These are phyloP conservation scores for Heterodera filipjevi DNA, from an alignment of 2,888 invertebrate genomes.

Conservation along the genomic window DNA sequence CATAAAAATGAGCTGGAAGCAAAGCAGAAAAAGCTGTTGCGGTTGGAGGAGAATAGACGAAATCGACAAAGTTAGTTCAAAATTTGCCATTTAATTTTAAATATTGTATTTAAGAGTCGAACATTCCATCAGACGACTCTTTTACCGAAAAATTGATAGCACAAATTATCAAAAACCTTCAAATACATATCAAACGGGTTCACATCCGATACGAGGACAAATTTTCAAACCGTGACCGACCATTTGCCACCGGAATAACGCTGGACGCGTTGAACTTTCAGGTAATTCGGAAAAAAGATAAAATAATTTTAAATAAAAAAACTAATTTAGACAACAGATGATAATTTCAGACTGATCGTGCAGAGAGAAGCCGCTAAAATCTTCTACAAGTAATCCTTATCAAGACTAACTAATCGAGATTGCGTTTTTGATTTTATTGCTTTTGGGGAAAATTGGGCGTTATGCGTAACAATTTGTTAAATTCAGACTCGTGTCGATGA, in stretches of 20 bases:
- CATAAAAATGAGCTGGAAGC: constrained; percentile 58
- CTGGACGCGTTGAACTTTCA: constrained; percentile 83
- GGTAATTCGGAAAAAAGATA: constrained; percentile 53
- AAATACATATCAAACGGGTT: constrained; percentile 70
- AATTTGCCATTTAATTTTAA: not conserved
- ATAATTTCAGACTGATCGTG: constrained; percentile 79
- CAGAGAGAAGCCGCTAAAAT: constrained; percentile 79
- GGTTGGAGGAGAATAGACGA: constrained; percentile 61
- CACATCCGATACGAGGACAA: constrained; percentile 71
- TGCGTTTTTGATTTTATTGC: too few relatives aligned
- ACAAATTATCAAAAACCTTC: constrained; percentile 71
- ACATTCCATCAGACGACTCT: constrained; percentile 67
- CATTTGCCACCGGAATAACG: constrained; percentile 78
- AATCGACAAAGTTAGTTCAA: constrained; percentile 43
- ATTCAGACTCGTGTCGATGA: constrained; percentile 75
- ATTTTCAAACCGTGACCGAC: constrained; percentile 69
- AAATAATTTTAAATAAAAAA: not conserved
- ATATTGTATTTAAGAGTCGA: constrained; percentile 47
- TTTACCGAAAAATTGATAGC: constrained; percentile 71
- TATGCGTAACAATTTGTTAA: not conserved
- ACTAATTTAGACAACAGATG: constrained; percentile 79
- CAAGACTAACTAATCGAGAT: too few relatives aligned
- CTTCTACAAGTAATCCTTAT: constrained; percentile 80
- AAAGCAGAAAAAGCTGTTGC: constrained; percentile 59
- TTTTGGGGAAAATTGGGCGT: not conserved